These are phyloP conservation scores for Diglossa cyanea DNA, from an alignment of 2,797 vertebrate genomes.

Conservation along the genomic window DNA sequence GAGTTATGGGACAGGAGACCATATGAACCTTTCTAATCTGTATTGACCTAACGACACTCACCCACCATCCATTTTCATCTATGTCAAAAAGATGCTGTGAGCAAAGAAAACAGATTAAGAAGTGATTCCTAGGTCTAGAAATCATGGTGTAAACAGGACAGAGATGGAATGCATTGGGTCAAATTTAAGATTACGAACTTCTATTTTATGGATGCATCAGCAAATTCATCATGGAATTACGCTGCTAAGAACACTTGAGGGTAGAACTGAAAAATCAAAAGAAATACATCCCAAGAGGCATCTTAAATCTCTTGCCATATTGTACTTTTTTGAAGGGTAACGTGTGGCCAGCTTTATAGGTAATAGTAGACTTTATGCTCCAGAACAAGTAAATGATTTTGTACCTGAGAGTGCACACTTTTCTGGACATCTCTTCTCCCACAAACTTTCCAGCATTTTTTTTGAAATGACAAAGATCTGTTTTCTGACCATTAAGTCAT, in stretches of 20 bases:
- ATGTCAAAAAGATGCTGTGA: not conserved
- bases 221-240: not conserved
- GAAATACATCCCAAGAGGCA: not conserved
- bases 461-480: not conserved
- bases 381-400: not conserved
- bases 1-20: not conserved
- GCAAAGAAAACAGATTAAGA: not conserved
- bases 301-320: not conserved
- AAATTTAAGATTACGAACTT: not conserved
- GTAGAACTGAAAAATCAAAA: not conserved
- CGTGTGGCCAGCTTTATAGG: rapidly evolving
- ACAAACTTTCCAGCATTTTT: not conserved
- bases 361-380: not conserved
- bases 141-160: not conserved
- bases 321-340: not conserved
- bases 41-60: not conserved
- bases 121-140: not conserved
- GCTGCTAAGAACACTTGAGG: not conserved
- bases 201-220: not conserved
- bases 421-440: not conserved
- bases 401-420: not conserved
- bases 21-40: not conserved
- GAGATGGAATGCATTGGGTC: not conserved
- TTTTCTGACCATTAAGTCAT: not conserved
- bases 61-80: rapidly evolving